A percentile compares a stretch with the other conserved stretches of the same genome.
Evolutionary conservation across 2,888 invertebrate genomes (phyloP).

Genomic region (Drosophila barbarae): DNA sequence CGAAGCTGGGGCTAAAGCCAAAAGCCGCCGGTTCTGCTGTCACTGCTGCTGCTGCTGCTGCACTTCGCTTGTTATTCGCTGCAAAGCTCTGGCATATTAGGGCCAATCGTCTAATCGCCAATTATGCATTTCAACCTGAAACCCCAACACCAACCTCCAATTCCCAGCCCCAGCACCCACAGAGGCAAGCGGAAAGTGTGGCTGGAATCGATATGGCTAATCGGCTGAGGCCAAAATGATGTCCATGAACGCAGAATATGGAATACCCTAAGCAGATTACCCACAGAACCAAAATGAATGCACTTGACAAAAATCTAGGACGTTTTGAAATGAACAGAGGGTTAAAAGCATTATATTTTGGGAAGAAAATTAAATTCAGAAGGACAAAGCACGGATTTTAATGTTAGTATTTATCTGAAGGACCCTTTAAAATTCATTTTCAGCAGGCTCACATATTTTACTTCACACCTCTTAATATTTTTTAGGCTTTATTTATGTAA

Average conservation of each 20-base stretch:
- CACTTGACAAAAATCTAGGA: neutral
- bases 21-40: constrained; percentile 11
- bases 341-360: neutral
- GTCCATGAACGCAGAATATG: constrained; percentile 20
- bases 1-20: constrained; percentile 38
- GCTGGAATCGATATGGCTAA: constrained; percentile 56
- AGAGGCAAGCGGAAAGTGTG: constrained; percentile 24
- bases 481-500: neutral
- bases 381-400: too few relatives aligned
- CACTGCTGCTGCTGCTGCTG: constrained; percentile 26
- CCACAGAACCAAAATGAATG: neutral
- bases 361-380: too few relatives aligned
- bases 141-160: constrained; percentile 3
- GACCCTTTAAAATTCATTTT: neutral
- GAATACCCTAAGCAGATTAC: constrained; percentile 24
- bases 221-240: constrained; percentile 31
- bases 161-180: constrained; percentile 14
- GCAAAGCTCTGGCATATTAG: constrained; percentile 64
- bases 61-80: constrained; percentile 56
- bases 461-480: neutral
- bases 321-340: neutral
- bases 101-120: constrained; percentile 74
- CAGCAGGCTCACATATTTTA: neutral
- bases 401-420: too few relatives aligned
- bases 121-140: constrained; percentile 62